Evolutionary conservation across 2,113 vertebrate genomes (phyloP).

Genomic region (Rhinoptilus africanus): DNA sequence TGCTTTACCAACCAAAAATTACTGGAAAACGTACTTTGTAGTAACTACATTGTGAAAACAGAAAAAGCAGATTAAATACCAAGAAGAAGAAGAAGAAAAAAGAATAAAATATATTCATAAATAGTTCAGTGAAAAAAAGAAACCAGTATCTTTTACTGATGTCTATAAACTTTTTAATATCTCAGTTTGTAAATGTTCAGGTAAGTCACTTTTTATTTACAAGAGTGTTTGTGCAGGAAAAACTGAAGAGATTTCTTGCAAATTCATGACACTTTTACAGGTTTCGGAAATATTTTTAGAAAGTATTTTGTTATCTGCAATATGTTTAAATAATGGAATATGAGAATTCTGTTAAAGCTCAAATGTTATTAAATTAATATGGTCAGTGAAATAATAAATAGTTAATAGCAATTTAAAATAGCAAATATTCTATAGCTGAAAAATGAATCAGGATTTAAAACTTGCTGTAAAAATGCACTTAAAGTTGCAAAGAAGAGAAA

Average conservation of each 20-base stretch:
- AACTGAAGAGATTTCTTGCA: not conserved
- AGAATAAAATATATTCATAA: not conserved
- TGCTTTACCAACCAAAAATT: not conserved
- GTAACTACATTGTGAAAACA: not conserved
- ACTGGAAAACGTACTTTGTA: not conserved
- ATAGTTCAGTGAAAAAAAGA: not conserved
- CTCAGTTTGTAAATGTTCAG: not conserved
- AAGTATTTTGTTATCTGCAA: not conserved
- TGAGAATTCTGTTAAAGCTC: not conserved
- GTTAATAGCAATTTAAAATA: not conserved
- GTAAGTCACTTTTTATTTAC: not conserved
- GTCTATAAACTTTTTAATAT: not conserved
- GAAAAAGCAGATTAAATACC: not conserved
- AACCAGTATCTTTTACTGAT: not conserved
- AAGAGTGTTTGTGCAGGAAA: not conserved
- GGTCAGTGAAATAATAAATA: not conserved
- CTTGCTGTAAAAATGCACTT: not conserved
- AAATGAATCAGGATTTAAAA: not conserved
- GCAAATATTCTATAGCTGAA: not conserved
- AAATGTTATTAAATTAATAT: not conserved
- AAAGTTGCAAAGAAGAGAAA: not conserved
- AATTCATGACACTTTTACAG: not conserved
- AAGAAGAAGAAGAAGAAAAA: not conserved
- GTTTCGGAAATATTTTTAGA: not conserved
- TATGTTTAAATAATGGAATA: not conserved